These are phyloP conservation scores for Emberiza fucata DNA, from an alignment of 2,113 vertebrate genomes.

Conservation along the genomic window DNA sequence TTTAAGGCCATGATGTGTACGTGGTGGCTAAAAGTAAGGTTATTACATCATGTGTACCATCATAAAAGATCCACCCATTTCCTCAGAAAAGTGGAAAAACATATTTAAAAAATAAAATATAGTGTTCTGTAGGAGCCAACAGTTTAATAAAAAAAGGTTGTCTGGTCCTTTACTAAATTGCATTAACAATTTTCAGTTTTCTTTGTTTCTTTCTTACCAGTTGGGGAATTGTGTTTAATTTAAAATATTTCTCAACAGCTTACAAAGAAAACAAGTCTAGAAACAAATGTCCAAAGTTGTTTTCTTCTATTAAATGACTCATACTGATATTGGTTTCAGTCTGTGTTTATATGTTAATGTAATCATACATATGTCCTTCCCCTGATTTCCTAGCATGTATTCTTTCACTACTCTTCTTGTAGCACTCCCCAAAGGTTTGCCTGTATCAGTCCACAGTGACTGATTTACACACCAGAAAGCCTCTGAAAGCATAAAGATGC, in stretches of 20 bases:
- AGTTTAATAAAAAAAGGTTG: not conserved
- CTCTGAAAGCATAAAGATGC: conserved; percentile 60
- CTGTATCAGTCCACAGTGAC: conserved; percentile 32
- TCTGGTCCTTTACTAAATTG: not conserved
- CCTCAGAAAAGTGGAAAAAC: not conserved
- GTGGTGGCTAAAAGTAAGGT: not conserved
- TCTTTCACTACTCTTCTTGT: not conserved
- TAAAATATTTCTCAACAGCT: not conserved
- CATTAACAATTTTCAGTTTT: not conserved
- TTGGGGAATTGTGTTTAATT: not conserved
- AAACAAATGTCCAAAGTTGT: not conserved
- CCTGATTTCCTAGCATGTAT: not conserved
- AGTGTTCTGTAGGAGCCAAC: not conserved
- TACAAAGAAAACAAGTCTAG: not conserved
- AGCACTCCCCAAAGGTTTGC: conserved; percentile 35
- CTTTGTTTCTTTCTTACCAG: not conserved
- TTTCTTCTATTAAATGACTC: not conserved
- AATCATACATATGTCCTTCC: not conserved
- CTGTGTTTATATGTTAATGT: conserved; percentile 14
- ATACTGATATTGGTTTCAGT: not conserved
- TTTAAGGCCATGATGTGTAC: not conserved
- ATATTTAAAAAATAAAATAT: not conserved
- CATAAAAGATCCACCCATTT: not conserved
- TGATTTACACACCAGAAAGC: conserved; percentile 70
- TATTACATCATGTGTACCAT: not conserved